These are phyloP conservation scores for Aselliscus stoliczkanus DNA, from an alignment of 2,797 vertebrate genomes.

Conservation along the genomic window DNA sequence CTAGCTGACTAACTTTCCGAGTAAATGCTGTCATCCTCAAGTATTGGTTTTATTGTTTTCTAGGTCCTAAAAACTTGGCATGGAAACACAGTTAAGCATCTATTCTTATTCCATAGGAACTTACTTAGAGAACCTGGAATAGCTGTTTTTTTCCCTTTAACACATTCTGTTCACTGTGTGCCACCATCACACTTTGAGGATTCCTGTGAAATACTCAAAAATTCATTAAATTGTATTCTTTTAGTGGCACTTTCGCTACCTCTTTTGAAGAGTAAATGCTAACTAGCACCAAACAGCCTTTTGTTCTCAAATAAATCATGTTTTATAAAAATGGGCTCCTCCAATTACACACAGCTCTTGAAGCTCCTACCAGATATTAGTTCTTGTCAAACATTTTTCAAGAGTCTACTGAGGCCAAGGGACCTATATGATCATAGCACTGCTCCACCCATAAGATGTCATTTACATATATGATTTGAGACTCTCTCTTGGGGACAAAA, in stretches of 20 bases:
- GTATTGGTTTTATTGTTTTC: background rate
- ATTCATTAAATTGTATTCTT: background rate
- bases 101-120: background rate
- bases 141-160: background rate
- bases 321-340: background rate
- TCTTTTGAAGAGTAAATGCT: background rate
- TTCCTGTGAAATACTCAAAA: background rate
- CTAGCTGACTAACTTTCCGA: background rate
- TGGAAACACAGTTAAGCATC: background rate
- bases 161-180: background rate
- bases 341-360: background rate
- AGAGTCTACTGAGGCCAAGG: background rate
- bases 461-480: background rate
- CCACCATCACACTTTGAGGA: background rate
- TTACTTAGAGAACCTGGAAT: background rate
- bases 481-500: background rate
- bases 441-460: background rate
- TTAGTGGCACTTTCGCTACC: background rate
- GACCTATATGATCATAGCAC: background rate
- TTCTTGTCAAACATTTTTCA: background rate
- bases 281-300: background rate
- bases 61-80: background rate
- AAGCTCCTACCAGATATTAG: background rate
- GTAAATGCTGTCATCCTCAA: constrained; percentile 3
- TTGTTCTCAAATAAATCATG: background rate